These are phyloP conservation scores for Hippopotamus amphibius DNA, from an alignment of 2,113 vertebrate species.

Conservation along the genomic window DNA sequence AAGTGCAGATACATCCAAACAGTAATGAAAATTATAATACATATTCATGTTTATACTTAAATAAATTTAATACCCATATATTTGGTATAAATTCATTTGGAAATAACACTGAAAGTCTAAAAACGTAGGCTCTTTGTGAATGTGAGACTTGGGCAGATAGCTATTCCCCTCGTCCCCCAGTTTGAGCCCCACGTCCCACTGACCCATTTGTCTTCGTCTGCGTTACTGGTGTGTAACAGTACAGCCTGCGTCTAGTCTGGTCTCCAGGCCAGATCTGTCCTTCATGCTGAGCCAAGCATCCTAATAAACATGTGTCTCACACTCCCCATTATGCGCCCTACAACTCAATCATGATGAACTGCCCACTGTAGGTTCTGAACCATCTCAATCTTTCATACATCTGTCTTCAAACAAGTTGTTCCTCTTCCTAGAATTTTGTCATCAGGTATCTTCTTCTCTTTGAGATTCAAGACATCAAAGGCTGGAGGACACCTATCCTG, in stretches of 20 bases:
- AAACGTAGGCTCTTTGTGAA: neutral
- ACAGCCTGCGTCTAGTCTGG: neutral
- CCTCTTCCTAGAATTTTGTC: neutral
- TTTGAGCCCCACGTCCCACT: accelerated
- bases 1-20: neutral
- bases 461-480: neutral
- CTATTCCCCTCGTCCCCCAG: accelerated
- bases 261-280: neutral
- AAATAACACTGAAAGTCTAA: neutral
- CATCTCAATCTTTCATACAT: neutral
- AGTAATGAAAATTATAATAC: neutral
- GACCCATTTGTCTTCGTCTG: neutral
- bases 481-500: neutral
- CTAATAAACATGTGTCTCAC: neutral
- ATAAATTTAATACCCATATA: neutral
- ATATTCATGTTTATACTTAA: neutral
- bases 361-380: neutral
- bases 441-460: neutral
- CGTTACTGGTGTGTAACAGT: neutral
- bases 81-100: neutral
- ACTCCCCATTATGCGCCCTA: neutral
- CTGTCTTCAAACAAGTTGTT: neutral
- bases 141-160: neutral
- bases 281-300: neutral
- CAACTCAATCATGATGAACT: neutral